Percentiles rank a stretch among this genome's conserved stretches.
Conservation (phyloP, 2,113 vertebrate genomes). For the Ptilonorhynchus violaceus region DNA sequence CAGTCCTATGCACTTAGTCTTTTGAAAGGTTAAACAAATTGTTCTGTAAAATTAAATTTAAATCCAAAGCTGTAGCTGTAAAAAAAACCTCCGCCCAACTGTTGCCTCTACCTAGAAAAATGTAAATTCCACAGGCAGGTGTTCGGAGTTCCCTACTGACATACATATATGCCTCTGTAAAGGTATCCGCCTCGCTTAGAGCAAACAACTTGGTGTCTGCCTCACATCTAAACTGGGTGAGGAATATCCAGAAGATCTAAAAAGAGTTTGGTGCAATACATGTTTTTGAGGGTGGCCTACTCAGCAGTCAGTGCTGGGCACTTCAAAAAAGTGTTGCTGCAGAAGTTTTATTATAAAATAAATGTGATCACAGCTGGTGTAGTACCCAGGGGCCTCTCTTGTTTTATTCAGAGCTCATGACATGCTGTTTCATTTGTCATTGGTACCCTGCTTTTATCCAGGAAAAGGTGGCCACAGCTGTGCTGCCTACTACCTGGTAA, state of each 20-base stretch:
- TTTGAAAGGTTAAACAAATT: not conserved
- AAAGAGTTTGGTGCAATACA: not conserved
- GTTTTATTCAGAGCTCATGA: not conserved
- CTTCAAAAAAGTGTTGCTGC: not conserved
- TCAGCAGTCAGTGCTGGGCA: not conserved
- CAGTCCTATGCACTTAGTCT: not conserved
- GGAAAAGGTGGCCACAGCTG: not conserved
- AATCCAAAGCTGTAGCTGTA: not conserved
- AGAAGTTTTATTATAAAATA: not conserved
- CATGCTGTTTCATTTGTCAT: not conserved
- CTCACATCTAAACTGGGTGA: not conserved
- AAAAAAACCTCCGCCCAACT: not conserved
- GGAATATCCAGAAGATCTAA: not conserved
- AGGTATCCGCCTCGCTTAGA: not conserved
- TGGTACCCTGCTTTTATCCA: not conserved
- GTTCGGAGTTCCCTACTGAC: accelerated
- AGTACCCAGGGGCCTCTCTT: not conserved
- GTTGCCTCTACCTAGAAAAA: not conserved
- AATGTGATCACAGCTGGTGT: not conserved
- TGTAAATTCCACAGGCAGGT: not conserved
- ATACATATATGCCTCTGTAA: not conserved
- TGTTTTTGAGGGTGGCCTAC: not conserved
- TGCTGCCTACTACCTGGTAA: not conserved
- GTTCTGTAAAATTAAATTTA: not conserved
- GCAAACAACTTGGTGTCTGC: not conserved